Evolutionary conservation across 37 sponge, comb jelly and placozoan genomes (phyloP), one percentile per base, ranked within the genome.

Genomic region (Trichoplax adhaerens): DNA sequence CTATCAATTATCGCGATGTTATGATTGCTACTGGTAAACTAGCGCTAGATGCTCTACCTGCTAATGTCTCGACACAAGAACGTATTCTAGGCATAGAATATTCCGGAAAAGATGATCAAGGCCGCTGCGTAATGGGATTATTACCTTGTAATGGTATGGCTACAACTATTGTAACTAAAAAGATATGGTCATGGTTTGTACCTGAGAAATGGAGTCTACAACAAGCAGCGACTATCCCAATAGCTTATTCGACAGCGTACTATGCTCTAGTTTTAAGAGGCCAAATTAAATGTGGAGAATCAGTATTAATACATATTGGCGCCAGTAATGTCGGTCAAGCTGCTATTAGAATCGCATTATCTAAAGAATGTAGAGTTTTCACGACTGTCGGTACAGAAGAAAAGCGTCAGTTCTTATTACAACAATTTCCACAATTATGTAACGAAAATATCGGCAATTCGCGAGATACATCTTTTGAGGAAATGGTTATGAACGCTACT

Each of bases 21-120:
- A 74, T 74, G 75, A 74, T 74, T 65, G 75, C 75, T 7, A 74
- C 75, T 29, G 75, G 75, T 2, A 74, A 74, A 12, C 75, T 74
- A 56, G 66, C 75, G 3, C 75, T 66, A 10, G 75, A 74, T 58
- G 75, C 75, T 7, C 65, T 74, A 48, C 75, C 75, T 48, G n/a
- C 65, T 55, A 66, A 74, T 65, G 2, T 74, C 58, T 65, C 66
- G 29, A 74, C 66, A 29, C 64, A 58, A 47, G 75, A 74, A 55
- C 65, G 75, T 74, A 66, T 74, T 5, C 75, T 74, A 56, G 75
- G 75, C 29, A 56, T 74, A 4, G 75, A 74, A 58, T 74, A 65
- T 56, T 65, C 66, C 53, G 75, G 75, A 53, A 65, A 74, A n/a
- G 65, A 54, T 3, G 5, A 5, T 12, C n/a, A 12, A 3, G 5